Evolutionary conservation across 2,113 vertebrate genomes (phyloP).

Genomic region (Elephantulus edwardii): DNA sequence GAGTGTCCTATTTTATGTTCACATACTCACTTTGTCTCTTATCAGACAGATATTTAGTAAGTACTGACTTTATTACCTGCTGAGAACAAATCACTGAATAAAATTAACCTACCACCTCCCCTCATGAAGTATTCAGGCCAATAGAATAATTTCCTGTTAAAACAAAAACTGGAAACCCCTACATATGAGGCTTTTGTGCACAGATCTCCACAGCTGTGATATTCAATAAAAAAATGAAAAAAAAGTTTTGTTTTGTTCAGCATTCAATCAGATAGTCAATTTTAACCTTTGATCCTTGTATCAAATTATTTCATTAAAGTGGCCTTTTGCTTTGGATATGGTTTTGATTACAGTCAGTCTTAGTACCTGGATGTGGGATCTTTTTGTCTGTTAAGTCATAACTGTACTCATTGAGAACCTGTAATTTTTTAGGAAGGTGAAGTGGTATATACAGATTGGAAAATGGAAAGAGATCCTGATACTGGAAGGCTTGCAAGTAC

Average conservation of each 20-base stretch:
- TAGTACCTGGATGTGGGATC: background rate
- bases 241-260: background rate
- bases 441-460: slow-evolving; percentile 77
- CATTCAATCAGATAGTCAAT: slow-evolving; percentile 15
- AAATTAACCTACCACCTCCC: background rate
- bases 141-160: background rate
- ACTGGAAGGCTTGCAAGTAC: slow-evolving; percentile 65
- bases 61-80: background rate
- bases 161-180: background rate
- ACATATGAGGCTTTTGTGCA: background rate
- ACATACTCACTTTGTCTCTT: background rate
- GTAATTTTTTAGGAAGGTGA: slow-evolving; percentile 72
- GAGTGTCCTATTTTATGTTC: background rate
- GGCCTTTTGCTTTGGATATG: background rate
- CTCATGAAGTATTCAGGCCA: background rate
- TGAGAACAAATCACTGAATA: background rate
- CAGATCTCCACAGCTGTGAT: fast-evolving
- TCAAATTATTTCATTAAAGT: background rate
- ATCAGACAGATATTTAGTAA: background rate
- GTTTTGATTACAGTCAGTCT: background rate
- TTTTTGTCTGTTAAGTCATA: background rate
- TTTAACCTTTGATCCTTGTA: background rate
- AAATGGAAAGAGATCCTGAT: slow-evolving; percentile 73
- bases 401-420: background rate
- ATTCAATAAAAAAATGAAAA: background rate